phyloP scores from a whole-genome alignment of 2,113 vertebrate species.

The Lichenostomus cassidix region DNA sequence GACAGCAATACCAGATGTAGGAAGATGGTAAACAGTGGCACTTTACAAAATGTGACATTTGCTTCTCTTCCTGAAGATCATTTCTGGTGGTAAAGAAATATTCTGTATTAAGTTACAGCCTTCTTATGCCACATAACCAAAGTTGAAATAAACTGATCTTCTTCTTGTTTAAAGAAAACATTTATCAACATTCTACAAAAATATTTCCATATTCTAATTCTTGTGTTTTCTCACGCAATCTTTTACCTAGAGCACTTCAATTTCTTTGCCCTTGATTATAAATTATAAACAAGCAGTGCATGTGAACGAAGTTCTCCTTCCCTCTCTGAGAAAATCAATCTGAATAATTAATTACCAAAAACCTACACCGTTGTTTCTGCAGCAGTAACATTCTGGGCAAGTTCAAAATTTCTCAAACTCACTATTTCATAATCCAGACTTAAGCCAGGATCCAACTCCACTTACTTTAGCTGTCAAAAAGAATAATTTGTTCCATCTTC shows the following conservation, averaged over 20 bases:
- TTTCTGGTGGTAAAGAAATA: not conserved
- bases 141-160: not conserved
- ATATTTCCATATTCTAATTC: not conserved
- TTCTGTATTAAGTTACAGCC: not conserved
- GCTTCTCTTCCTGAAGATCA: not conserved
- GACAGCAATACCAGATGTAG: not conserved
- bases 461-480: not conserved
- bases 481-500: not conserved
- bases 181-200: not conserved
- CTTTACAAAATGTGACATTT: not conserved
- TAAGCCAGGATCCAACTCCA: not conserved
- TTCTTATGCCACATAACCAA: not conserved
- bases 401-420: not conserved
- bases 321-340: not conserved
- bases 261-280: not conserved
- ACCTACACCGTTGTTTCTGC: not conserved
- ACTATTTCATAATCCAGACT: not conserved
- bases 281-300: not conserved
- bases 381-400: not conserved
- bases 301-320: not conserved
- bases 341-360: not conserved
- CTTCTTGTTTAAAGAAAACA: not conserved
- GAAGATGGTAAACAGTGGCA: not conserved
- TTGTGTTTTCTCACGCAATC: accelerated
- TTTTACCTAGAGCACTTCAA: not conserved